Conservation (phyloP, 2,113 vertebrate genomes). For the Lampris incognitus region DNA sequence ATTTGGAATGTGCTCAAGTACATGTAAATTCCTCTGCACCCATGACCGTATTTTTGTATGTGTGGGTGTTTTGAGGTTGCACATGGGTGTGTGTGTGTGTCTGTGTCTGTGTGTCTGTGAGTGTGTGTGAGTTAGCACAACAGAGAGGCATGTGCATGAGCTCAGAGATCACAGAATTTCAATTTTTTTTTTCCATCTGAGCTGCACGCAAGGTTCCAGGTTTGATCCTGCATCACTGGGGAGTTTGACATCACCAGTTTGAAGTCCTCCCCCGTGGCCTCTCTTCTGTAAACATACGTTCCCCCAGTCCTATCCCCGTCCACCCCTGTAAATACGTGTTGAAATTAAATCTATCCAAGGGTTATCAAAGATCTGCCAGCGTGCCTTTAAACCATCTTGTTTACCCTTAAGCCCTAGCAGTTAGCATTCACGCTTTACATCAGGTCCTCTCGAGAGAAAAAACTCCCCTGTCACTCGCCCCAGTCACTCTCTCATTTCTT, state of each 20-base stretch:
- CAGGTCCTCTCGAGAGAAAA: neutral
- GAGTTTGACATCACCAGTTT: slow-evolving; percentile 14
- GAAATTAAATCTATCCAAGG: slow-evolving; percentile 33
- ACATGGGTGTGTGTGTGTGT: neutral
- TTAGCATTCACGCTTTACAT: slow-evolving; percentile 61
- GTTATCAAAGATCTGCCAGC: slow-evolving; percentile 51
- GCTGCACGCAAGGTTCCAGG: neutral
- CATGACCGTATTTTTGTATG: slow-evolving; percentile 11
- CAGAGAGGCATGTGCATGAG: slow-evolving; percentile 42
- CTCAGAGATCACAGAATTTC: slow-evolving; percentile 6
- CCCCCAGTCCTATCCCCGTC: neutral
- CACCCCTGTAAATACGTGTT: slow-evolving; percentile 34
- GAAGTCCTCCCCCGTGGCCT: slow-evolving; percentile 16
- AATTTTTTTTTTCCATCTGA: neutral
- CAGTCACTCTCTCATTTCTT: too few relatives aligned
- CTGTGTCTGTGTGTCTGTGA: slow-evolving; percentile 18
- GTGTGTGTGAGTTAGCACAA: neutral
- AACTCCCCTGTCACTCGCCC: neutral
- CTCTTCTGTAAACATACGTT: slow-evolving; percentile 17
- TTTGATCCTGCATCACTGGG: slow-evolving; percentile 6
- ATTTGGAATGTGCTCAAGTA: slow-evolving; percentile 21
- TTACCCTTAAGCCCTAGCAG: slow-evolving; percentile 40
- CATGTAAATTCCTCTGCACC: slow-evolving; percentile 27
- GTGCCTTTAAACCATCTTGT: slow-evolving; percentile 51
- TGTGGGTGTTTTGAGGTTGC: neutral